phyloP scores from a whole-genome alignment of 2,888 invertebrate genomes.

The Vesta saturnalis region DNA sequence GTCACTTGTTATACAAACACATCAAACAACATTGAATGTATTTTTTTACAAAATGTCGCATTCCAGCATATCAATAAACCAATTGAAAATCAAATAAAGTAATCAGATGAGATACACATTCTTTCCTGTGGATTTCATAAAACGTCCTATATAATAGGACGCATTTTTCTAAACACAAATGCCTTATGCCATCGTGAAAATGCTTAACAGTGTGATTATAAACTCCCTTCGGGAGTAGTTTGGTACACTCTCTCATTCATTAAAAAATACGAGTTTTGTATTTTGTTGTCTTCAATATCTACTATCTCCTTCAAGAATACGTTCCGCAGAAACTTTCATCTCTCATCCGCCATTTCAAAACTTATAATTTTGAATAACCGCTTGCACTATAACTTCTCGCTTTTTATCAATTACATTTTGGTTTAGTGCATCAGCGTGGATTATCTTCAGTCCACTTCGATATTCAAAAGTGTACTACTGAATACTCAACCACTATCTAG shows the following conservation, averaged over 20 bases:
- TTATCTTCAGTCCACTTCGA: no score
- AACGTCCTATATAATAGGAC: no score
- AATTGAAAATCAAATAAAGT: no score
- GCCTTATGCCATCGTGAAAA: background rate
- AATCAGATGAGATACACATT: no score
- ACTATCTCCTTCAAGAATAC: constrained; percentile 22
- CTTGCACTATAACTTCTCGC: constrained; percentile 38
- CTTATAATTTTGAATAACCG: constrained; percentile 33
- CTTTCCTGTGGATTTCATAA: no score
- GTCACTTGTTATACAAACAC: constrained; percentile 51
- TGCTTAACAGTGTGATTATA: background rate
- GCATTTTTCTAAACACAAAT: background rate
- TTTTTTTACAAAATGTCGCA: background rate
- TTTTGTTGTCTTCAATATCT: constrained; percentile 28
- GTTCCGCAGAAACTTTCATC: constrained; percentile 18
- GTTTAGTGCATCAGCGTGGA: no score
- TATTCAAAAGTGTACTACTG: no score
- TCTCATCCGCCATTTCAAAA: constrained; percentile 41
- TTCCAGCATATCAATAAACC: background rate
- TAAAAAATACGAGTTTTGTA: constrained; percentile 34
- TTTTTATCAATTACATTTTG: background rate
- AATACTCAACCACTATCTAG: no score
- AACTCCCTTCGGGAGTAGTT: background rate
- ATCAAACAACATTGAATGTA: constrained; percentile 45
- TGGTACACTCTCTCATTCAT: background rate